These are phyloP conservation scores for Paracentrotus lividus DNA, from an alignment of 53 echinoderm and acorn worm species.

Conservation along the genomic window DNA sequence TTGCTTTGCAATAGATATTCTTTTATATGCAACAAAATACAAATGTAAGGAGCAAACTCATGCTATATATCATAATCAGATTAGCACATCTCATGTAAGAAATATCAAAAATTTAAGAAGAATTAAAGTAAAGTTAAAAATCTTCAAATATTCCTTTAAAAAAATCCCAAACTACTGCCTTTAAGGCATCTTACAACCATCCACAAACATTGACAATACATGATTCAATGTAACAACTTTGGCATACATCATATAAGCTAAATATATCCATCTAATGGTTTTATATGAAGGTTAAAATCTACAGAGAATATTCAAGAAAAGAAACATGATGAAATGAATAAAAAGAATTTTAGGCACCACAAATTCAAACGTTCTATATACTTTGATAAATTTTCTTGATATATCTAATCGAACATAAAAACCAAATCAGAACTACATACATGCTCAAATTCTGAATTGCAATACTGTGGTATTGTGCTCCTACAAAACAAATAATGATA, in stretches of 20 bases:
- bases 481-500: not conserved
- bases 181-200: not conserved
- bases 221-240: not conserved
- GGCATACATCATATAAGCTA: not conserved
- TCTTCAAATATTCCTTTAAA: not conserved
- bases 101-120: not conserved
- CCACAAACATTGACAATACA: not conserved
- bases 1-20: too few relatives aligned
- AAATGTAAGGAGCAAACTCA: not conserved
- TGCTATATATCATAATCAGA: not conserved
- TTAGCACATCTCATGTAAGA: not conserved
- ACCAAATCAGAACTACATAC: not conserved
- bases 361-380: not conserved
- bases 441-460: not conserved
- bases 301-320: not conserved
- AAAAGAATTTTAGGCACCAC: not conserved
- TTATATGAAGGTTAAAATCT: not conserved
- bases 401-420: not conserved
- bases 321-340: not conserved
- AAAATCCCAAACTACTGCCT: not conserved
- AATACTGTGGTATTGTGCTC: not conserved
- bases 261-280: slow-evolving; percentile 12
- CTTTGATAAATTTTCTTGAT: not conserved
- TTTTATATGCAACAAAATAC: not conserved
- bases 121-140: not conserved